phyloP scores from a whole-genome alignment of 2,888 invertebrate genomes.

The Cephonodes hylas region DNA sequence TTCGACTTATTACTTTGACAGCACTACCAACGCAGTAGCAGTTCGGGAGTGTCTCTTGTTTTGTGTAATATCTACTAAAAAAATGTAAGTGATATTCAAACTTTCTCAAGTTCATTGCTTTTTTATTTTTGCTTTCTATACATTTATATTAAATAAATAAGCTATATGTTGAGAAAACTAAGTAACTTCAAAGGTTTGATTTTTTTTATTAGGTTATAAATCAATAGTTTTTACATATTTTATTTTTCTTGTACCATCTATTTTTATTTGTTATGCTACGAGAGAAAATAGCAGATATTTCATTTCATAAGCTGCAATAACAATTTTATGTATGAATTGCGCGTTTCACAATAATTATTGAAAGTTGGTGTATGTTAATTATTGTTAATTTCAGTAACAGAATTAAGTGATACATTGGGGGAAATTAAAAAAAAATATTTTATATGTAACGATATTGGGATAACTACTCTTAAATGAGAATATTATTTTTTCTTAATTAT shows the following conservation, averaged over 20 bases:
- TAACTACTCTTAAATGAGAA: no score
- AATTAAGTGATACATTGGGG: neutral
- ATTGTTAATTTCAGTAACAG: neutral
- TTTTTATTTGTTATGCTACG: no score
- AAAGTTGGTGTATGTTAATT: neutral
- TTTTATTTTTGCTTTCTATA: neutral
- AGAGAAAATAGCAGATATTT: no score
- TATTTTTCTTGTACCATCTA: neutral
- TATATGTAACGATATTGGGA: no score
- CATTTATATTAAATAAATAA: neutral
- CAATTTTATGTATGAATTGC: no score
- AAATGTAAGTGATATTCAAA: constrained; percentile 38
- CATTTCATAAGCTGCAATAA: no score
- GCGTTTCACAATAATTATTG: neutral
- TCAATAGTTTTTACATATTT: neutral
- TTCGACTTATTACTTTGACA: constrained; percentile 60
- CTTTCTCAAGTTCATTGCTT: constrained; percentile 1
- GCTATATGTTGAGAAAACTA: neutral
- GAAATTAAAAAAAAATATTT: neutral
- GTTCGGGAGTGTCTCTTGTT: constrained; percentile 67
- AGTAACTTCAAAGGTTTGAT: neutral
- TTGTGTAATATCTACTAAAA: constrained; percentile 38
- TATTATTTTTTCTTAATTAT: no score
- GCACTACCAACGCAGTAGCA: constrained; percentile 56
- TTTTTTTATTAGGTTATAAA: neutral